Percentiles rank a stretch among this genome's conserved stretches.
Evolutionary conservation across 2,113 vertebrate genomes (phyloP).

Genomic region (Daboia siamensis): DNA sequence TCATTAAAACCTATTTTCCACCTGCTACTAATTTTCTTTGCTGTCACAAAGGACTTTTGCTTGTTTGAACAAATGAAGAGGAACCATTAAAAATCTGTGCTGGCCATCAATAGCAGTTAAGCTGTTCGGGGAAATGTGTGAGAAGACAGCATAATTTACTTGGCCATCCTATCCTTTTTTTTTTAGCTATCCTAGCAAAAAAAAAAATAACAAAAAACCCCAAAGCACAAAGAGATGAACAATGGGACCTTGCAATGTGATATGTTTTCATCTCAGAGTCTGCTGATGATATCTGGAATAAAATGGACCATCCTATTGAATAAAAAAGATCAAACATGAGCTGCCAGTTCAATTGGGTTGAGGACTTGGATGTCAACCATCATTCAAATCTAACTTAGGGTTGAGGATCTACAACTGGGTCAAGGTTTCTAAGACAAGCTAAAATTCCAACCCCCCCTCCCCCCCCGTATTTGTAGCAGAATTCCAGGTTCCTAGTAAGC

Average conservation of each 20-base stretch:
- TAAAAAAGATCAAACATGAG: background rate
- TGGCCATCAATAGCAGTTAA: constrained; percentile 14
- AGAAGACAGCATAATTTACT: background rate
- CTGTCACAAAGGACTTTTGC: constrained; percentile 29
- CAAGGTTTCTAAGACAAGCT: background rate
- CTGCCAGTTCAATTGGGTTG: background rate
- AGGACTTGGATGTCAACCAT: background rate
- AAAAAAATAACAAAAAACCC: too few relatives aligned
- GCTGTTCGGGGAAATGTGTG: accelerated
- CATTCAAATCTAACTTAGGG: background rate
- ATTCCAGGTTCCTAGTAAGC: background rate
- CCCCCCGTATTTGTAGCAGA: background rate
- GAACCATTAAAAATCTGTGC: constrained; percentile 13
- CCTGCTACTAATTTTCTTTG: constrained; percentile 63
- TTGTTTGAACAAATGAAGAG: constrained; percentile 26
- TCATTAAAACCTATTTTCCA: constrained; percentile 57
- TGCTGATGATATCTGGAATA: background rate
- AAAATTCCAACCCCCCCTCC: background rate
- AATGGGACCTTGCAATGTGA: background rate
- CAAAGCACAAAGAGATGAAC: background rate
- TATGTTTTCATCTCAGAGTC: background rate
- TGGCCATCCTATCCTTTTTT: background rate
- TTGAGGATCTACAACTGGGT: background rate
- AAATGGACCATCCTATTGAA: background rate
- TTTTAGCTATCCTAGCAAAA: too few relatives aligned